These are phyloP conservation scores for Notarius quadriscutis DNA, from an alignment of 2,113 vertebrate genomes.

Conservation along the genomic window DNA sequence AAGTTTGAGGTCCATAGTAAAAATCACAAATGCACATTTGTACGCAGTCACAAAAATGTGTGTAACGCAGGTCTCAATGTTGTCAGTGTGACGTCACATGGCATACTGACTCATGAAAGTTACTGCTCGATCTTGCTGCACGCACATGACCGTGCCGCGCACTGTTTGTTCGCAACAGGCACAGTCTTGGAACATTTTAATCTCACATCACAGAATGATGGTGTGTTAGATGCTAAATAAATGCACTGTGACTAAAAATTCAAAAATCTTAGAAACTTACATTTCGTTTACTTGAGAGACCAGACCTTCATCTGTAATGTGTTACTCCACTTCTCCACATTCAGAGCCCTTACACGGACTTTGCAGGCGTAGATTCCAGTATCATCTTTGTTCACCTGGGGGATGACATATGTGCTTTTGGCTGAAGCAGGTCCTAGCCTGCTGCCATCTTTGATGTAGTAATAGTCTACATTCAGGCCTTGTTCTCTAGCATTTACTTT, in stretches of 20 bases:
- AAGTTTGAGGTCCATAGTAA: no score
- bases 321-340: slow-evolving; percentile 52
- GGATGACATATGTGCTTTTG: slow-evolving; percentile 24
- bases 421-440: slow-evolving; percentile 42
- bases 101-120: no score
- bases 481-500: slow-evolving; percentile 55
- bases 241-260: background rate
- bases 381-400: accelerated
- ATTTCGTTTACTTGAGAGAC: background rate
- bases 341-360: slow-evolving; percentile 56
- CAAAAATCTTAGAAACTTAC: background rate
- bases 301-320: background rate
- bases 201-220: no score
- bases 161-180: no score
- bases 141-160: no score
- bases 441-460: slow-evolving; percentile 55
- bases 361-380: slow-evolving; percentile 63
- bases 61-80: no score
- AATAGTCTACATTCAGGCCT: slow-evolving; percentile 53
- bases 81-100: no score
- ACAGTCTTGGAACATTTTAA: no score
- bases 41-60: no score
- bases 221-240: background rate
- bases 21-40: no score
- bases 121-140: no score